Evolutionary conservation across 2,888 invertebrate species (phyloP).

Genomic region (Caenorhabditis angaria): DNA sequence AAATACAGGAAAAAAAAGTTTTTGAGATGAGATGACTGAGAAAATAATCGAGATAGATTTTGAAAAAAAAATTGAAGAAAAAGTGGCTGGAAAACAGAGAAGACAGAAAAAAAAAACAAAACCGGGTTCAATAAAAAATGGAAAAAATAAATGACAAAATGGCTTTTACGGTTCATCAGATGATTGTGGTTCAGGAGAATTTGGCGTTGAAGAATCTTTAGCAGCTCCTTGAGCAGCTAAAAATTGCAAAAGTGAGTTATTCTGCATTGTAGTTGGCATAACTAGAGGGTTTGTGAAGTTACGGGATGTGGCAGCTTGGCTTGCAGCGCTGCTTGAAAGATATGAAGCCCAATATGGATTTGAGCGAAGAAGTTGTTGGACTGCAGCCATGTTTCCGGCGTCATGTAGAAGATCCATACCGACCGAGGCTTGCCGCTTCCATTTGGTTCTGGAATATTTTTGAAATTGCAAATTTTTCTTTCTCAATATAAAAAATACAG

Average conservation of each 20-base stretch:
- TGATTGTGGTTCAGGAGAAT: background rate
- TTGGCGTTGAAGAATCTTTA: slow-evolving; percentile 13
- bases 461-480: background rate
- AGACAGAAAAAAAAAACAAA: background rate
- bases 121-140: background rate
- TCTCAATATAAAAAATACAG: slow-evolving; percentile 14
- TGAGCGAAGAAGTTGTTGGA: slow-evolving; percentile 79
- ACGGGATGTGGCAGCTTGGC: slow-evolving; percentile 19
- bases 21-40: background rate
- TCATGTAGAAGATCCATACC: slow-evolving; percentile 94
- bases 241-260: slow-evolving; percentile 25
- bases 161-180: background rate
- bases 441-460: slow-evolving; percentile 87
- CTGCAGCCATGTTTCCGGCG: slow-evolving; percentile 95
- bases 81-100: slow-evolving; percentile 24
- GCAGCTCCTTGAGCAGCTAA: slow-evolving; percentile 24
- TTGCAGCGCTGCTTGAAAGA: background rate
- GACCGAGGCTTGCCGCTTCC: slow-evolving; percentile 98
- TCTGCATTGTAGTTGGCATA: slow-evolving; percentile 11
- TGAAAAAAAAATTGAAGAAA: slow-evolving; percentile 5
- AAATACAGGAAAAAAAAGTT: background rate
- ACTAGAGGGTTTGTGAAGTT: slow-evolving; percentile 31
- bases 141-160: background rate
- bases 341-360: slow-evolving; percentile 70
- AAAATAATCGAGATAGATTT: background rate